Evolutionary conservation across 2,113 vertebrate genomes (phyloP).

Genomic region (Chloebia gouldiae): DNA sequence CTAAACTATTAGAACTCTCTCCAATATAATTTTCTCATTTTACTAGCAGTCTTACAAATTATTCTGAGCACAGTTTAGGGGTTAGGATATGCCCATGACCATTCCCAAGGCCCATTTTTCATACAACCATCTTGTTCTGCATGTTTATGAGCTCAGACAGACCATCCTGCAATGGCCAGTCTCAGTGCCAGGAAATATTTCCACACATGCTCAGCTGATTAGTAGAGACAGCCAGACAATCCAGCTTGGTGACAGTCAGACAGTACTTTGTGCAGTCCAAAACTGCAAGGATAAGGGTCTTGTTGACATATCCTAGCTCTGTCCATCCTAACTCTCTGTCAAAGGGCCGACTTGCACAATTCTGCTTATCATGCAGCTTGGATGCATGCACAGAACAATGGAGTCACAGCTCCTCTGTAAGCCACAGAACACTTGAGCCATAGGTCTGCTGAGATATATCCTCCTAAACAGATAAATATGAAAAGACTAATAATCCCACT

Average conservation of each 20-base stretch:
- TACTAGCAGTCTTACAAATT: not conserved
- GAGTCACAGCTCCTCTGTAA: not conserved
- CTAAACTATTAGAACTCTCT: not conserved
- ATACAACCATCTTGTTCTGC: not conserved
- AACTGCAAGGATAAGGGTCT: not conserved
- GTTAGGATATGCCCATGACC: not conserved
- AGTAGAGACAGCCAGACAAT: not conserved
- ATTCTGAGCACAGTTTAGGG: not conserved
- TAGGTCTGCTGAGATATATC: not conserved
- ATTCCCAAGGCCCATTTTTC: not conserved
- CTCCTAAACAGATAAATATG: not conserved
- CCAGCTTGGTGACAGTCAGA: not conserved
- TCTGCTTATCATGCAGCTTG: not conserved
- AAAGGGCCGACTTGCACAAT: not conserved
- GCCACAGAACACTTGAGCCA: not conserved
- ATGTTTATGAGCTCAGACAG: not conserved
- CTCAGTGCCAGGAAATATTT: not conserved
- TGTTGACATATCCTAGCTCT: not conserved
- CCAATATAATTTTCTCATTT: not conserved
- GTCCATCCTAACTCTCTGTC: not conserved
- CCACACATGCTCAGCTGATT: not conserved
- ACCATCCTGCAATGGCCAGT: not conserved
- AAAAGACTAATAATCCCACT: not conserved
- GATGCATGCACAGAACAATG: rapidly evolving
- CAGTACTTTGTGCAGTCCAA: not conserved